Evolutionary conservation across 2,797 vertebrate species (phyloP), one percentile per base, ranked within the genome.

Genomic region (Anguilla megastoma): DNA sequence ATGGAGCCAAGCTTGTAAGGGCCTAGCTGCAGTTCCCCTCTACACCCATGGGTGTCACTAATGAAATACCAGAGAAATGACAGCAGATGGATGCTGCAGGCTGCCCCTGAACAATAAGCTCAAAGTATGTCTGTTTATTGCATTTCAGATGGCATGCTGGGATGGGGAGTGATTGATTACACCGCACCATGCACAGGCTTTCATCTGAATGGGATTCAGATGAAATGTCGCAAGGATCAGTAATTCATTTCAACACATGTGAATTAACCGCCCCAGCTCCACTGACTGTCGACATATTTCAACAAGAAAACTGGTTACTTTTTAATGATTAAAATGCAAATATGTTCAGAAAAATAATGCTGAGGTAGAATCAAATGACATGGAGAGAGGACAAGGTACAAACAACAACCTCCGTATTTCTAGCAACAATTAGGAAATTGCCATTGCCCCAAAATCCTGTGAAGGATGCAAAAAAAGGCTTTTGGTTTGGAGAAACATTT

Each of bases 361-460:
- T 88, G 30, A 52, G 36, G 63, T 33, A 45, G 71, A 58, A 82
- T 66, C 50, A 71, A 85, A 85, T 86, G 16, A 84, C 18, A 80
- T 27, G 33, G 63, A 84, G 5, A 50, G 5, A 56, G 8, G 52
- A 86, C 36, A 41, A 41, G 71, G 86, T 24, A 76, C 52, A 83
- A 76, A 89, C 85, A 85, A 74, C 87, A 85, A 79, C 27, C 48
- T 86, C 54, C 52, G 80, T 71, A 88, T 88, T 88, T 76, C 85
- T 84, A n/a, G 84, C 56, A 82, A 90, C 89, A 89, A 88, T 89
- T 90, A 88, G 30, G 60, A 88, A 88, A 90, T 90, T 87, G 86
- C 76, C 48, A 12, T 36, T n/a, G 79, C 27, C 8, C 69, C 30
- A 12, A 90, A 89, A 91, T 91, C 91, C 86, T 84, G 45, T 21